Percentiles rank a stretch among this genome's conserved stretches.
These are phyloP conservation scores for Hiodon alosoides DNA, from an alignment of 2,113 vertebrate species.

Conservation along the genomic window DNA sequence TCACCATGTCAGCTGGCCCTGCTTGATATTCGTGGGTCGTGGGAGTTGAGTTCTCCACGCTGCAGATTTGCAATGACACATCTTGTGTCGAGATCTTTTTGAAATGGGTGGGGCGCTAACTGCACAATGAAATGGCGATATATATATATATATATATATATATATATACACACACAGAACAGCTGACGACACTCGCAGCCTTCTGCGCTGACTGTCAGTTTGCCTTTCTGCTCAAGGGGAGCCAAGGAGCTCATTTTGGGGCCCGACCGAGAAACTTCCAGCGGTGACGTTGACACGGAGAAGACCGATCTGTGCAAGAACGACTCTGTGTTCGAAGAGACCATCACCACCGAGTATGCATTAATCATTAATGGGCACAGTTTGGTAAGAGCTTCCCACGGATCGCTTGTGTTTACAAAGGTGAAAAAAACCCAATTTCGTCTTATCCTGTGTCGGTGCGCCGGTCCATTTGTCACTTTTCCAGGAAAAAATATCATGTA, in stretches of 20 bases:
- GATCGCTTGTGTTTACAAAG: not conserved
- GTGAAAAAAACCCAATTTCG: not conserved
- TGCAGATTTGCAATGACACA: not conserved
- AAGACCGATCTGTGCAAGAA: slow-evolving; percentile 46
- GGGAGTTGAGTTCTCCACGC: not conserved
- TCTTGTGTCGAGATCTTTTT: not conserved
- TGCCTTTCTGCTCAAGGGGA: slow-evolving; percentile 48
- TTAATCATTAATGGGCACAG: slow-evolving; percentile 70
- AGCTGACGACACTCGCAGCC: not conserved
- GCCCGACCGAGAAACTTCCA: slow-evolving; percentile 43
- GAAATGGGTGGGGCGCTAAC: not conserved
- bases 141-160: too few species aligned
- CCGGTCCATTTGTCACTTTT: not conserved
- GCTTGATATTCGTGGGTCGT: not conserved
- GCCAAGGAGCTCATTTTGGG: slow-evolving; percentile 59
- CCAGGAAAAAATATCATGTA: not conserved
- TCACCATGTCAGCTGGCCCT: slow-evolving; percentile 5
- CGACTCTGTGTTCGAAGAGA: slow-evolving; percentile 60
- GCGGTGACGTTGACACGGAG: slow-evolving; percentile 40
- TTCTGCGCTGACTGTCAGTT: not conserved
- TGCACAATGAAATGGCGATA: too few species aligned
- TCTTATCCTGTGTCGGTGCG: not conserved
- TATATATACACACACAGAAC: too few species aligned
- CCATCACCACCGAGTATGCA: slow-evolving; percentile 59
- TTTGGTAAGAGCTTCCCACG: slow-evolving; percentile 56